Evolutionary conservation across 1,140 invertebrate species (phyloP).

Genomic region (Atta texana): DNA sequence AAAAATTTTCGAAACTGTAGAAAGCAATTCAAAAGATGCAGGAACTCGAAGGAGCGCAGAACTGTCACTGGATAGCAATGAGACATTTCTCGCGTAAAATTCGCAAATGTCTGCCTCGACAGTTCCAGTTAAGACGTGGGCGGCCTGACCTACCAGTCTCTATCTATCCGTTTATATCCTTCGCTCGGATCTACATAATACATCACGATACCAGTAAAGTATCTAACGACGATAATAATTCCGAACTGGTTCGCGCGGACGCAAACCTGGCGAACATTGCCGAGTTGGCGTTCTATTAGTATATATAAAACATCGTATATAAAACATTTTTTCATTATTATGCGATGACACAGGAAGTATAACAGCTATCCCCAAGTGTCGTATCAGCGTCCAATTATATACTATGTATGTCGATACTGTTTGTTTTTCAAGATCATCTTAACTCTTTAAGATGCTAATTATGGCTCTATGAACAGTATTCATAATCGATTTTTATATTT

Average conservation of each 20-base stretch:
- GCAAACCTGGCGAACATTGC: neutral
- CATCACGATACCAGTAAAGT: constrained; percentile 22
- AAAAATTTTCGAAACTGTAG: neutral
- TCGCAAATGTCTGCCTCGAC: constrained; percentile 11
- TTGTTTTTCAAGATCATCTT: no score
- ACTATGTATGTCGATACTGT: no score
- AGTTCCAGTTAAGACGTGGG: neutral
- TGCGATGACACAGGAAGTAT: neutral
- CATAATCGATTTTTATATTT: no score
- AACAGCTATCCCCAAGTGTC: neutral
- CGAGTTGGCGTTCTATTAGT: neutral
- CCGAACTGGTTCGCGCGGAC: constrained; percentile 15
- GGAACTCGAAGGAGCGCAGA: neutral
- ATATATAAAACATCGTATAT: neutral
- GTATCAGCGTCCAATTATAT: neutral
- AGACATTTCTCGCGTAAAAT: neutral
- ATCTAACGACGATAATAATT: constrained; percentile 31
- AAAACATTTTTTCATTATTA: constrained; percentile 39
- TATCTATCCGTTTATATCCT: constrained; percentile 30
- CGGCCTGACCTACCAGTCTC: constrained; percentile 31
- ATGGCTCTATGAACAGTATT: no score
- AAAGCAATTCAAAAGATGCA: neutral
- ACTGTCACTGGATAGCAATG: neutral
- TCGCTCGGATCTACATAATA: constrained; percentile 25
- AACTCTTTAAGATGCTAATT: no score